phyloP scores from a whole-genome alignment of 2,113 vertebrate genomes.

The Lates calcarifer region DNA sequence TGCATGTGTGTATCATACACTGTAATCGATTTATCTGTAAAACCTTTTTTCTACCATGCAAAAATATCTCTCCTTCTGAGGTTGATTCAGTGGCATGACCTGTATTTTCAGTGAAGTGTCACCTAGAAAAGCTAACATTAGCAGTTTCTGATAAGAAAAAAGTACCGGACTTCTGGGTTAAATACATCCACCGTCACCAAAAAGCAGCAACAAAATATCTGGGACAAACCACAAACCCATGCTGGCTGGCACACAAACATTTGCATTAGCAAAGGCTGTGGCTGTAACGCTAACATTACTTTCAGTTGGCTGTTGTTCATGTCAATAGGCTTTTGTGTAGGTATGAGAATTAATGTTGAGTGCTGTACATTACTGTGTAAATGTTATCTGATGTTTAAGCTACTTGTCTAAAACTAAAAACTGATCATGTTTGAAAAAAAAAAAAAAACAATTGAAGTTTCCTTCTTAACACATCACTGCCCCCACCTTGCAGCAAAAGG shows the following conservation, averaged over 20 bases:
- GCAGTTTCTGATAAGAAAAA: background rate
- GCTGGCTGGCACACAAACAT: background rate
- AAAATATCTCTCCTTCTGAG: background rate
- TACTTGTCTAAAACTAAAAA: background rate
- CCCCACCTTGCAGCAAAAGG: conserved; percentile 64
- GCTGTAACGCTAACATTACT: too few species aligned
- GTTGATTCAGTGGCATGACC: background rate
- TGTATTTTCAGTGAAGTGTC: background rate
- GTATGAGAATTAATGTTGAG: too few species aligned
- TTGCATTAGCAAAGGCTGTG: background rate
- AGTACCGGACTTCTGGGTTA: background rate
- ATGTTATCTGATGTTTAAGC: background rate
- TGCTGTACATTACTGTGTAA: background rate
- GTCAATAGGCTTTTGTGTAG: too few species aligned
- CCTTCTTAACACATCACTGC: conserved; percentile 66
- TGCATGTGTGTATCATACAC: background rate
- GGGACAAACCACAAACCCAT: background rate
- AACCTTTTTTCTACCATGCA: background rate
- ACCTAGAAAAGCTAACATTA: background rate
- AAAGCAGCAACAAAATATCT: background rate
- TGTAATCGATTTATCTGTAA: background rate
- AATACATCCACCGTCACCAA: background rate
- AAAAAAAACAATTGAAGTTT: conserved; percentile 79
- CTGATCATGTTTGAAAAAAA: too few species aligned
- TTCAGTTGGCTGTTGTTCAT: background rate